Base-by-base conservation (phyloP, 1,140 invertebrate species). In the Brachionus rubens region DNA sequence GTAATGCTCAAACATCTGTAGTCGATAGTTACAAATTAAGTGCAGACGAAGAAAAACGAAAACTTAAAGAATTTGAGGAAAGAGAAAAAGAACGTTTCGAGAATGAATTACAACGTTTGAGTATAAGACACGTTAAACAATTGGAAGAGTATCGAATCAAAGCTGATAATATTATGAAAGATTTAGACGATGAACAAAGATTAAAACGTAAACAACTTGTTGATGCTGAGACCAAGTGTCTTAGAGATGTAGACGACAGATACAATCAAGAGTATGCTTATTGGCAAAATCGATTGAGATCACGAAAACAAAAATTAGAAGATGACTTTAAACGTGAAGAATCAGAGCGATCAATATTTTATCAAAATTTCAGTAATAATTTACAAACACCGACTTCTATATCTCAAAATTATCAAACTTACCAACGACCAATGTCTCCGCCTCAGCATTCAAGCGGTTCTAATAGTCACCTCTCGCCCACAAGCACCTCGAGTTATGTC, bases 41-140 rank as follows among this genome's bases (percentile, higher is more conserved):
- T 14, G 28, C 68, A 1, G 68, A 72, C 2, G 68, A 72, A 41
- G 68, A 72, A 40, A 72, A 72, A 33, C 19, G 68, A 48, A 72
- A 72, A 24, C 14, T 72, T 16, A 72, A 72, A 26, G 68, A 72
- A 50, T 72, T 72, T 36, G 68, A 72, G 50, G 68, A 72, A 33
- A 72, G 50, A 72, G 68, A 72, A 54, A 72, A 72, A 72, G 68
- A 72, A 46, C 46, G 68, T 26, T 72, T 72, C 16, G 68, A 72
- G 24, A 72, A 72, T 30, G 68, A 72, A 33, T 33, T 72, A 12
- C 68, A 72, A 26, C 43, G 68, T 9, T 24, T 72, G 28, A 72
- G 26, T 6, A 72, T 72, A 12, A 43, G 68, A 9, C 68, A 72
- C 30, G 21, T 54, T 0, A 72, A 72, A 72, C 68, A 72, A 41